Conservation (phyloP, 2,888 invertebrate genomes). For the Torymus tubicola region DNA sequence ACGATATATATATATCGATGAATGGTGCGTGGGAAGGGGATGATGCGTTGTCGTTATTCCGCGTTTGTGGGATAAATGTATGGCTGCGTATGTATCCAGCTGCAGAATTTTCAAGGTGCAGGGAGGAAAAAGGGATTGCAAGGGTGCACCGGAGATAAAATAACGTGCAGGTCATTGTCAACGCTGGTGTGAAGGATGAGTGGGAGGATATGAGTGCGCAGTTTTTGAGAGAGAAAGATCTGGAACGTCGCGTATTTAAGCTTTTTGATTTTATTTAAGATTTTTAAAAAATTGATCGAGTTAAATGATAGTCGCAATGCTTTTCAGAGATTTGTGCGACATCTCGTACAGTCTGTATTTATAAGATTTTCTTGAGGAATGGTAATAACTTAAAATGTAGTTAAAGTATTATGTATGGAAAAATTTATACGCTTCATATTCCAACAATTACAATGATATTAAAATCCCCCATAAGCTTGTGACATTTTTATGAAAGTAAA, state of each 20-base stretch:
- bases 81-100: slow-evolving; percentile 41
- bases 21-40: slow-evolving; percentile 49
- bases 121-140: slow-evolving; percentile 28
- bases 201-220: slow-evolving; percentile 15
- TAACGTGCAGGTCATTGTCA: slow-evolving; percentile 29
- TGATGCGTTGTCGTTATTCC: slow-evolving; percentile 12
- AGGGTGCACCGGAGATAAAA: slow-evolving; percentile 17
- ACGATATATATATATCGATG: slow-evolving; percentile 34
- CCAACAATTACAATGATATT: too few relatives aligned
- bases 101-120: slow-evolving; percentile 5
- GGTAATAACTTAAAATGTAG: too few relatives aligned
- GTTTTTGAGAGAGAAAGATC: background rate
- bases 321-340: too few relatives aligned
- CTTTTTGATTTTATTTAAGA: background rate
- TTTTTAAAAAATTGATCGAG: background rate
- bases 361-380: too few relatives aligned
- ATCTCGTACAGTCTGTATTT: too few relatives aligned
- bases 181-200: background rate
- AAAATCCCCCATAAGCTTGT: too few relatives aligned
- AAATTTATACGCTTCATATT: too few relatives aligned
- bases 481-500: too few relatives aligned
- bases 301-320: too few relatives aligned
- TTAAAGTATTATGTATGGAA: too few relatives aligned
- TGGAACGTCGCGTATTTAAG: background rate
- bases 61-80: slow-evolving; percentile 4